Evolutionary conservation across 2,888 invertebrate genomes (phyloP).

Genomic region (Thysanoteuthis rhombus): DNA sequence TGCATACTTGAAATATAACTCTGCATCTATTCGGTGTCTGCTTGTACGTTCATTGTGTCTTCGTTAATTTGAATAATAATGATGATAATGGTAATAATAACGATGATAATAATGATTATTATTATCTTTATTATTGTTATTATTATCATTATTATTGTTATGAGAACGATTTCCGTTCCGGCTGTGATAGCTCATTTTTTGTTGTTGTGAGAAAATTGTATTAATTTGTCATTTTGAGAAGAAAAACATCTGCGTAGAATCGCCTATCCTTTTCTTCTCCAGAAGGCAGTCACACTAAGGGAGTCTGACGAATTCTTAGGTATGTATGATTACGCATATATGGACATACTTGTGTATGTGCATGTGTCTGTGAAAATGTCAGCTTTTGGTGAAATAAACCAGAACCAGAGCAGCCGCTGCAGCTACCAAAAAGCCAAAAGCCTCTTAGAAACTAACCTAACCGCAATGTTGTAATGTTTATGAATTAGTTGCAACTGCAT

Average conservation of each 20-base stretch:
- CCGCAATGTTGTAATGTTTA: not conserved
- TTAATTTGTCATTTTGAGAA: constrained; percentile 12
- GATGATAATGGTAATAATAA: not conserved
- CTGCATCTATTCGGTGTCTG: not conserved
- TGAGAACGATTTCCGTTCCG: not conserved
- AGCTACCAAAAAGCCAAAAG: not conserved
- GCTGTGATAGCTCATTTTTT: not conserved
- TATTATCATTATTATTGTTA: not conserved
- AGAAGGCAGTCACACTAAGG: not conserved
- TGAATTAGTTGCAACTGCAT: not conserved
- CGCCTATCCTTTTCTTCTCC: not conserved
- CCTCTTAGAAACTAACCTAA: not conserved
- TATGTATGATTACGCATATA: not conserved
- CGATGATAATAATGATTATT: not conserved
- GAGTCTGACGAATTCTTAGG: not conserved
- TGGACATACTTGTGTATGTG: not conserved
- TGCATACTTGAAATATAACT: not conserved
- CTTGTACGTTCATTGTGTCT: not conserved
- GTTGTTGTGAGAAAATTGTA: not conserved
- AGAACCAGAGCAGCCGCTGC: constrained; percentile 12
- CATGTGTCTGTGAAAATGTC: constrained; percentile 12
- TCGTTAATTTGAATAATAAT: not conserved
- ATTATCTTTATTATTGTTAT: constrained; percentile 12
- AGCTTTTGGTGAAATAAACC: constrained; percentile 12
- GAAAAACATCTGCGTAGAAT: not conserved